A percentile compares a stretch with the other conserved stretches of the same genome.
These are phyloP conservation scores for Merodon equestris DNA, from an alignment of 2,888 invertebrate genomes.

Conservation along the genomic window DNA sequence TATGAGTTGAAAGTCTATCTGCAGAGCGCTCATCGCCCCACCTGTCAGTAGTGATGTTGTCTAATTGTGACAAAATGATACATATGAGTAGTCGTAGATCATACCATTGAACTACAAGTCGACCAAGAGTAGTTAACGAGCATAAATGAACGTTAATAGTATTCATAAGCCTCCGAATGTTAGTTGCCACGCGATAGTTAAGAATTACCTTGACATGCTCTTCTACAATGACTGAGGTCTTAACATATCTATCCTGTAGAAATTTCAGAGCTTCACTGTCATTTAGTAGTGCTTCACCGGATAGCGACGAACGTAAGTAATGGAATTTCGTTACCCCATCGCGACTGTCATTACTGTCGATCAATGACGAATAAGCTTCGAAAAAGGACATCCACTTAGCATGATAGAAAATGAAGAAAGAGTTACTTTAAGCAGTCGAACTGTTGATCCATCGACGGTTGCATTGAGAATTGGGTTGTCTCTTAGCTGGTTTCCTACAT, in stretches of 20 bases:
- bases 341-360: not conserved
- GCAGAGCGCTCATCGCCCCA: slow-evolving; percentile 16
- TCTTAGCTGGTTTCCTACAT: not conserved
- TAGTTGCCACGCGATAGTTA: slow-evolving; percentile 1
- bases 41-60: slow-evolving; percentile 6
- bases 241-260: slow-evolving; percentile 5
- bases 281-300: slow-evolving; percentile 5
- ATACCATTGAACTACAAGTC: slow-evolving; percentile 19
- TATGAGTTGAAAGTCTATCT: slow-evolving; percentile 5
- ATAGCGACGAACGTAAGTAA: slow-evolving; percentile 1
- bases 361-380: not conserved
- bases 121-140: too few species aligned
- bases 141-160: slow-evolving; percentile 5
- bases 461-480: too few species aligned
- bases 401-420: slow-evolving; percentile 14
- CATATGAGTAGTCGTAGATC: slow-evolving; percentile 16
- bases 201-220: slow-evolving; percentile 15
- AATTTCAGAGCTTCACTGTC: slow-evolving; percentile 7
- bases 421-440: slow-evolving; percentile 3
- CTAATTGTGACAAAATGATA: slow-evolving; percentile 16
- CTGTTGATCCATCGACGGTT: slow-evolving; percentile 11
- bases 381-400: slow-evolving; percentile 4
- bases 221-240: slow-evolving; percentile 8
- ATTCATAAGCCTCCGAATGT: slow-evolving; percentile 10
- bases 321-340: slow-evolving; percentile 7